Conservation (phyloP, 1,140 invertebrate species). For the Eurosta solidaginis region DNA sequence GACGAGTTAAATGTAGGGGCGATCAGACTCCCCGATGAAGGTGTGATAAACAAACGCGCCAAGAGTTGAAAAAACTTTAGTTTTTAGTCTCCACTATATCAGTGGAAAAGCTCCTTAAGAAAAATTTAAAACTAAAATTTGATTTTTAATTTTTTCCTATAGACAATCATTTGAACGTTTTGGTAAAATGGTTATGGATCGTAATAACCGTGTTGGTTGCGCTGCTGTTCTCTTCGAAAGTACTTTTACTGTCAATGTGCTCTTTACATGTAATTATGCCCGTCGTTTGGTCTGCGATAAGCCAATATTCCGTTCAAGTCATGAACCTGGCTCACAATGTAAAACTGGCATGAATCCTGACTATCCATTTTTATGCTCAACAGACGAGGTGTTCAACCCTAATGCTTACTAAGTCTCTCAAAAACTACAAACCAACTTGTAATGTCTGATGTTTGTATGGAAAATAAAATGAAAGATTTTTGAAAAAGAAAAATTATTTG, state of each 20-base stretch:
- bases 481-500: no score
- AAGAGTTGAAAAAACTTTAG: no score
- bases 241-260: neutral
- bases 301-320: conserved; percentile 29
- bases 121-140: no score
- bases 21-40: no score
- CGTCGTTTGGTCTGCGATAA: neutral
- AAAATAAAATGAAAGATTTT: no score
- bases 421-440: no score
- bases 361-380: conserved; percentile 30
- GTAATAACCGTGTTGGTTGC: conserved; percentile 31
- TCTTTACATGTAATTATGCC: conserved; percentile 36
- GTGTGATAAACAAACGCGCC: no score
- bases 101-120: no score
- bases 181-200: conserved; percentile 33
- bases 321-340: neutral
- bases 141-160: conserved; percentile 11
- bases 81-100: no score
- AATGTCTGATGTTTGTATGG: no score
- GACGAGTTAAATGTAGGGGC: no score
- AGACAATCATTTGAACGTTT: conserved; percentile 28
- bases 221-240: neutral
- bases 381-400: conserved; percentile 4
- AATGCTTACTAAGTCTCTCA: no score
- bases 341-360: conserved; percentile 19